These are phyloP conservation scores for Oreochromis niloticus DNA, from an alignment of 2,113 vertebrate species.

Conservation along the genomic window DNA sequence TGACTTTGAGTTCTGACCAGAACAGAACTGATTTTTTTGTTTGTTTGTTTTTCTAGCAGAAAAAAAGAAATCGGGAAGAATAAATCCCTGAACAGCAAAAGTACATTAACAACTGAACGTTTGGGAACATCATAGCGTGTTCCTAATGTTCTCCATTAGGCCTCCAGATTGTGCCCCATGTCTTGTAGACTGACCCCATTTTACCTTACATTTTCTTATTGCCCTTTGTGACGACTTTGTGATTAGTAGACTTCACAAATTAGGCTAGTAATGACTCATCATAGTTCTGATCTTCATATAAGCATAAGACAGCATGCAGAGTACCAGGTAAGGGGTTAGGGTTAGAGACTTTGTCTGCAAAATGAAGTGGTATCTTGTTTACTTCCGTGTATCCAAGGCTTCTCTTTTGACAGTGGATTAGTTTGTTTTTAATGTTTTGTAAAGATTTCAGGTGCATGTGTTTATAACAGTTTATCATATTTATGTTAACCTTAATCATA, in stretches of 20 bases:
- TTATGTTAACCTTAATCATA: neutral
- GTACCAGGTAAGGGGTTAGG: neutral
- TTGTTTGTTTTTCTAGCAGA: neutral
- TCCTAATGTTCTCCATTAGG: neutral
- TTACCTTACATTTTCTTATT: no score
- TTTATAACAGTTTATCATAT: neutral
- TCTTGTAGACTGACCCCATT: neutral
- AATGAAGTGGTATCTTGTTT: neutral
- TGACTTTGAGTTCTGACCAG: neutral
- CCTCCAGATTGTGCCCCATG: neutral
- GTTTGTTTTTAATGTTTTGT: neutral
- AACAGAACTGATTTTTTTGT: neutral
- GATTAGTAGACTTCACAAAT: neutral
- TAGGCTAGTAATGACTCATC: neutral
- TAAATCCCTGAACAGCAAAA: neutral
- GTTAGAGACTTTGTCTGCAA: neutral
- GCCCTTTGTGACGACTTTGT: neutral
- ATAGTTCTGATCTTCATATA: neutral
- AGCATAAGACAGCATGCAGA: neutral
- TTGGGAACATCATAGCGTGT: neutral
- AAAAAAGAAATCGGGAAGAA: neutral
- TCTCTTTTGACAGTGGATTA: neutral
- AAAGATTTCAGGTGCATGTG: neutral
- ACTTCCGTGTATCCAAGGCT: fast-evolving
- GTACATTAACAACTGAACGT: neutral